Evolutionary conservation across 1,140 invertebrate species (phyloP).

Genomic region (Telenomus remus): DNA sequence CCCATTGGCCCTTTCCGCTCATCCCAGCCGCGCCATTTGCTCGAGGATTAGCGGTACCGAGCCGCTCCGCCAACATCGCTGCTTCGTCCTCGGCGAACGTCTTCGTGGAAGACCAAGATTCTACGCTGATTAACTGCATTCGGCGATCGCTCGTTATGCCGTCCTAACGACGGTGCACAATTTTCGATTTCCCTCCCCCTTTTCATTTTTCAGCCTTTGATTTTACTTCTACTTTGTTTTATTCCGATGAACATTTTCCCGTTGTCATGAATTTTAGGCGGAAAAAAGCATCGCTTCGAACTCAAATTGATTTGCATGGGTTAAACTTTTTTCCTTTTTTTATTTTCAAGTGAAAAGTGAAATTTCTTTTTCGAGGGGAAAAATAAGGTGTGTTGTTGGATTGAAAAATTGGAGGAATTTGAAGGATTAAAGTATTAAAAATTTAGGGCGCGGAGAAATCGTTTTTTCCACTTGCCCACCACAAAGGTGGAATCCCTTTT

Average conservation of each 20-base stretch:
- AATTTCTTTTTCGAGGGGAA: no score
- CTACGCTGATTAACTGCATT: conserved; percentile 42
- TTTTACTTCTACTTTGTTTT: no score
- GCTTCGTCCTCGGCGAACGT: conserved; percentile 17
- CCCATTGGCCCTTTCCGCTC: conserved; percentile 63
- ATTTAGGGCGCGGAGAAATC: neutral
- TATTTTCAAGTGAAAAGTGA: no score
- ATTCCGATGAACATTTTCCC: no score
- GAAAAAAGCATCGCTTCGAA: no score
- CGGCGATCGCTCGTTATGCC: conserved; percentile 17
- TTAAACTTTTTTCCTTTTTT: no score
- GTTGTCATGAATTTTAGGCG: no score
- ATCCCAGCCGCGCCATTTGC: conserved; percentile 56
- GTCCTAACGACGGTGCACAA: neutral
- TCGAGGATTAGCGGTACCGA: conserved; percentile 67
- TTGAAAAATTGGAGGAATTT: neutral
- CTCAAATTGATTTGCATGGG: no score
- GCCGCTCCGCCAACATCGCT: conserved; percentile 31
- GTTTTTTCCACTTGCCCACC: no score
- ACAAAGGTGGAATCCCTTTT: no score
- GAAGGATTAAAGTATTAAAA: conserved; percentile 3
- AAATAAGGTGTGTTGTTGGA: neutral
- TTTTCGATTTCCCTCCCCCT: neutral
- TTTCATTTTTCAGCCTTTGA: neutral
- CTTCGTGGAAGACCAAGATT: conserved; percentile 41